phyloP scores from a whole-genome alignment of 2,888 invertebrate species.

The Agrochola circellaris region DNA sequence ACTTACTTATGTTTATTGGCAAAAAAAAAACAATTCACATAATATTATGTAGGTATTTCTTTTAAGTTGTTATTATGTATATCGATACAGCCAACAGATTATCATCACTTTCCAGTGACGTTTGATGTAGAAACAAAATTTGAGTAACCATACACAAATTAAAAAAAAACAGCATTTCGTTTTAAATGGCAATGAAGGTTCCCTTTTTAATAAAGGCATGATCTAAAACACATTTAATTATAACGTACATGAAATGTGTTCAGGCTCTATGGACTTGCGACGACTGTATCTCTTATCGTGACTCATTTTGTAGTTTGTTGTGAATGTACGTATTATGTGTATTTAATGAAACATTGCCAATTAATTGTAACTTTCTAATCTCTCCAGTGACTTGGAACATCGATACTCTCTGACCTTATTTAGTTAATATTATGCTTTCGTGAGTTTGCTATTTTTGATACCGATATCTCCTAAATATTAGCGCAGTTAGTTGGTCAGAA shows the following conservation, averaged over 20 bases:
- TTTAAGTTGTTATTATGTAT: conserved; percentile 18
- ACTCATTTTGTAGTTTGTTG: conserved; percentile 89
- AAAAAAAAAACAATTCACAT: not conserved
- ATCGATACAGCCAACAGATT: conserved; percentile 54
- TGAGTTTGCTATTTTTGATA: conserved; percentile 61
- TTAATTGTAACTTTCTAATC: conserved; percentile 83
- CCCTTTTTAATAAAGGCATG: conserved; percentile 28
- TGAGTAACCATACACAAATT: not conserved
- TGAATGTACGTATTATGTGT: conserved; percentile 90
- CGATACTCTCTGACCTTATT: conserved; percentile 79
- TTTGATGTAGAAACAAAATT: conserved; percentile 37
- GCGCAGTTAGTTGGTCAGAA: conserved; percentile 61
- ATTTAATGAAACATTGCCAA: conserved; percentile 86
- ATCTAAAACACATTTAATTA: conserved; percentile 42
- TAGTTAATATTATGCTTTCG: conserved; percentile 71
- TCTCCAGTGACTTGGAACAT: conserved; percentile 87
- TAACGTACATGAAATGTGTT: conserved; percentile 55
- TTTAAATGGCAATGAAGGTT: conserved; percentile 47
- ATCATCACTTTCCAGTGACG: conserved; percentile 65
- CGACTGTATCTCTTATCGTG: conserved; percentile 88
- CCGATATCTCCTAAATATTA: conserved; percentile 56
- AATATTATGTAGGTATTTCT: not conserved
- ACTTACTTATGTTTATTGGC: not conserved
- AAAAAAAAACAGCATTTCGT: conserved; percentile 29
- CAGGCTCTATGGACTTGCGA: conserved; percentile 89